Evolutionary conservation across 2,888 invertebrate genomes (phyloP).

Genomic region (Heliconius hortense): DNA sequence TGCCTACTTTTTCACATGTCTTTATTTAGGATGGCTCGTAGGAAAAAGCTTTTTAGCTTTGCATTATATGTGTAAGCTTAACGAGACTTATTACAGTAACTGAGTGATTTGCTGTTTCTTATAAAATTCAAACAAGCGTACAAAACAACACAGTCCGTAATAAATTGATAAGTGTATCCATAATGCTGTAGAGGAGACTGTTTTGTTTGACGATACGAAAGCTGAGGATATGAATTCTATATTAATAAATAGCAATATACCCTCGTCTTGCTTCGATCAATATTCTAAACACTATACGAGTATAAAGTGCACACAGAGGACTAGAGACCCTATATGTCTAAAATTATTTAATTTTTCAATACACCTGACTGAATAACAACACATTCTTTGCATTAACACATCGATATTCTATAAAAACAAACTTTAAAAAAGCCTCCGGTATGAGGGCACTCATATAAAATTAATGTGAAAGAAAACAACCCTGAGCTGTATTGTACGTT

Average conservation of each 20-base stretch:
- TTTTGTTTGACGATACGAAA: constrained; percentile 44
- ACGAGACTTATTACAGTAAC: constrained; percentile 33
- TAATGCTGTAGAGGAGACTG: constrained; percentile 48
- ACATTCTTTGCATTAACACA: neutral
- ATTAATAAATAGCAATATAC: constrained; percentile 16
- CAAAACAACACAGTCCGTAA: constrained; percentile 55
- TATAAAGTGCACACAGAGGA: neutral
- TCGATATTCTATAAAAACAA: neutral
- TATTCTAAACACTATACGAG: neutral
- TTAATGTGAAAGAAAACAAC: neutral
- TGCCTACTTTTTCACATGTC: constrained; percentile 75
- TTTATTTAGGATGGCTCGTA: constrained; percentile 50
- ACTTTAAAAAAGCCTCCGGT: neutral
- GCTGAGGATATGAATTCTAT: constrained; percentile 27
- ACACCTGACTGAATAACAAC: neutral
- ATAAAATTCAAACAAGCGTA: constrained; percentile 48
- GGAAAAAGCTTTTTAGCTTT: constrained; percentile 46
- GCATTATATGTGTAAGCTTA: constrained; percentile 21
- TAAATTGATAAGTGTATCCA: constrained; percentile 59
- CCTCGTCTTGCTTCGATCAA: constrained; percentile 3
- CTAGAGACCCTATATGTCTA: neutral
- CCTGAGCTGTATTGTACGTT: neutral
- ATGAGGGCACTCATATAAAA: too few species aligned
- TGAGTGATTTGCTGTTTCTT: constrained; percentile 38
- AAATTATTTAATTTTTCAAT: neutral